A percentile compares a stretch with the other conserved stretches of the same genome.
These are phyloP conservation scores for Crossaster papposus DNA, from an alignment of 53 echinoderm and acorn worm genomes.

Conservation along the genomic window DNA sequence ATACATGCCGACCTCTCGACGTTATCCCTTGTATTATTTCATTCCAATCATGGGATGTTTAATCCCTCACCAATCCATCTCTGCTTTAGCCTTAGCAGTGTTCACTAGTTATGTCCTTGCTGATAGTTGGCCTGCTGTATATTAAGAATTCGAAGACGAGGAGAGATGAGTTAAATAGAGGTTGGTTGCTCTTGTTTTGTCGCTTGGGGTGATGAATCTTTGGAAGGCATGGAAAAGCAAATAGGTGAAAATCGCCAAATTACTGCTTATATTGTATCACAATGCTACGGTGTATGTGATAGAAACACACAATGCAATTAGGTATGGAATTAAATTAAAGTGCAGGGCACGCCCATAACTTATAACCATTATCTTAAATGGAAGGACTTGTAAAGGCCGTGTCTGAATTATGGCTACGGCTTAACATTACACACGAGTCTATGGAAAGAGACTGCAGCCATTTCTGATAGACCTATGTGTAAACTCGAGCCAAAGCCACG, in stretches of 20 bases:
- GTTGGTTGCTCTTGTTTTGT: constrained; percentile 1
- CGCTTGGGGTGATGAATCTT: not conserved
- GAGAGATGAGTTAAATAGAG: not conserved
- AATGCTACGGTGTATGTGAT: not conserved
- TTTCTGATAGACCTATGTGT: too few species aligned
- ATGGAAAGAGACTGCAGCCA: too few species aligned
- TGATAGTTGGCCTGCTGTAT: too few species aligned
- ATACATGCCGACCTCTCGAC: not conserved
- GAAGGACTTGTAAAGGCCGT: too few species aligned
- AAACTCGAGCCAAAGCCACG: too few species aligned
- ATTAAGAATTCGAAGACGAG: not conserved
- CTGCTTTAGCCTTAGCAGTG: too few species aligned
- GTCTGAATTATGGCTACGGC: too few species aligned
- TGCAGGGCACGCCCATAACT: not conserved
- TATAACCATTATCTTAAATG: too few species aligned
- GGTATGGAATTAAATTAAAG: too few species aligned
- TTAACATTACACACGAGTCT: too few species aligned
- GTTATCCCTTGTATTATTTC: not conserved
- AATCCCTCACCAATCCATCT: too few species aligned
- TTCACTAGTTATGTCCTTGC: constrained; percentile 11
- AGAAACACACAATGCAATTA: not conserved
- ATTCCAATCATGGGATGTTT: constrained; percentile 4
- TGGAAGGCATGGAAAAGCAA: not conserved
- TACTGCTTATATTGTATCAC: not conserved
- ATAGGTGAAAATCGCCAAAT: not conserved